Conservation (phyloP, 2,888 invertebrate genomes). For the Pterostichus madidus region DNA sequence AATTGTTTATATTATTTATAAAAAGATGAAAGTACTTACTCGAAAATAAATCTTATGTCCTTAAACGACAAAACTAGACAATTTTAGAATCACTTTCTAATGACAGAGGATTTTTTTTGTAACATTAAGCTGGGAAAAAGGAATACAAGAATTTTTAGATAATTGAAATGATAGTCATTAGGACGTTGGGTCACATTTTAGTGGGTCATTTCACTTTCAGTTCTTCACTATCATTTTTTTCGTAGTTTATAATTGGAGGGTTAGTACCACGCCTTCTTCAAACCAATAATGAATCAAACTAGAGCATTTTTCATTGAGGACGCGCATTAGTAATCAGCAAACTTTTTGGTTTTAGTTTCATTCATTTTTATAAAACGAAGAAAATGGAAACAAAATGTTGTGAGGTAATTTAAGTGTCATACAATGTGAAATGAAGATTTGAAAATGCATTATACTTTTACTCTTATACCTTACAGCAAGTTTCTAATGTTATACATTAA, state of each 20-base stretch:
- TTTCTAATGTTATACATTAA: slow-evolving; percentile 37
- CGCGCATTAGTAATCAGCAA: slow-evolving; percentile 21
- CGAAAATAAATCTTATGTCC: not conserved
- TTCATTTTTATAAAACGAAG: slow-evolving; percentile 8
- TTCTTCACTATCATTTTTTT: slow-evolving; percentile 47
- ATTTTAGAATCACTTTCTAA: slow-evolving; percentile 56
- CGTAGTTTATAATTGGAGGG: slow-evolving; percentile 45
- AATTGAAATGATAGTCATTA: slow-evolving; percentile 63
- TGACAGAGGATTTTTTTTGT: slow-evolving; percentile 51
- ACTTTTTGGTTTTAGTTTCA: not conserved
- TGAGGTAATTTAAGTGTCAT: slow-evolving; percentile 1
- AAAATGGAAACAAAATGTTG: not conserved
- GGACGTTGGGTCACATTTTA: slow-evolving; percentile 47
- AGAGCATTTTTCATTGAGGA: slow-evolving; percentile 5
- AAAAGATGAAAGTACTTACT: too few relatives aligned
- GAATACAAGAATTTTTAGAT: slow-evolving; percentile 49
- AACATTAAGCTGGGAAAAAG: slow-evolving; percentile 52
- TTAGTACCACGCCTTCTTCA: slow-evolving; percentile 39
- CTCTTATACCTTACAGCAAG: slow-evolving; percentile 15
- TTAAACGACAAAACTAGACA: slow-evolving; percentile 29
- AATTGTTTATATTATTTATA: too few relatives aligned
- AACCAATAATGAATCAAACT: slow-evolving; percentile 36
- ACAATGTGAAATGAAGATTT: not conserved
- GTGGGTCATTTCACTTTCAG: slow-evolving; percentile 59
- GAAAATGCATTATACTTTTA: slow-evolving; percentile 15